phyloP scores from a whole-genome alignment of 1,140 invertebrate genomes.

The Zaprionus lachaisei region DNA sequence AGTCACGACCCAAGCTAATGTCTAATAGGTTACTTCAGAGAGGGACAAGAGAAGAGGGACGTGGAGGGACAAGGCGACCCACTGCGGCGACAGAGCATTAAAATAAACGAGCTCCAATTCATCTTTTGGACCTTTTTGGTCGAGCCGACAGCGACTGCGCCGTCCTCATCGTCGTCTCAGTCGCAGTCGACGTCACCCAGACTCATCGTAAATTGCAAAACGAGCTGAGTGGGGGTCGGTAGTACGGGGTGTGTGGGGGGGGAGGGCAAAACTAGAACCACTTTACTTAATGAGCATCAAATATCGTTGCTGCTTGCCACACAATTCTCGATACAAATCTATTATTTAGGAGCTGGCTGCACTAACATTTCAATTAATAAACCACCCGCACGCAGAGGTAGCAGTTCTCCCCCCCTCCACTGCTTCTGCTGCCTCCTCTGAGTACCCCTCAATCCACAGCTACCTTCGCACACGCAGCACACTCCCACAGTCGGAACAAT shows the following conservation, averaged over 20 bases:
- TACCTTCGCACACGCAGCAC: conserved; percentile 27
- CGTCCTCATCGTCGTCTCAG: neutral
- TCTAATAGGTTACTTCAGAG: conserved; percentile 53
- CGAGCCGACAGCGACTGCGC: conserved; percentile 46
- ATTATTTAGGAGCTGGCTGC: conserved; percentile 75
- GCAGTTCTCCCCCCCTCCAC: neutral
- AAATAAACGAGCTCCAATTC: conserved; percentile 83
- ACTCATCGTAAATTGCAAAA: conserved; percentile 63
- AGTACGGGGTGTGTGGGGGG: neutral
- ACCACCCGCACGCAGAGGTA: conserved; percentile 61
- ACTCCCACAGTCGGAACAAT: conserved; percentile 71
- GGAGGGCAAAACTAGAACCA: conserved; percentile 71
- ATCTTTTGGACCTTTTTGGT: conserved; percentile 76
- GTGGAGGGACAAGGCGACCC: conserved; percentile 55
- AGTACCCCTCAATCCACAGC: neutral
- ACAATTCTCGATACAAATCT: conserved; percentile 82
- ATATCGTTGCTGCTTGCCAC: conserved; percentile 65
- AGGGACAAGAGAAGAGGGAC: neutral
- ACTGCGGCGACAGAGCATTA: conserved; percentile 82
- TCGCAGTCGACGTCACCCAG: neutral
- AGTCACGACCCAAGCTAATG: conserved; percentile 76
- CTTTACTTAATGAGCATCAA: conserved; percentile 83
- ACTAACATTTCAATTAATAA: conserved; percentile 83
- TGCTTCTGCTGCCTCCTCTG: neutral
- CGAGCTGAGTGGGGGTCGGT: neutral